These are phyloP conservation scores for Cuculus canorus DNA, from an alignment of 2,797 vertebrate genomes.

Conservation along the genomic window DNA sequence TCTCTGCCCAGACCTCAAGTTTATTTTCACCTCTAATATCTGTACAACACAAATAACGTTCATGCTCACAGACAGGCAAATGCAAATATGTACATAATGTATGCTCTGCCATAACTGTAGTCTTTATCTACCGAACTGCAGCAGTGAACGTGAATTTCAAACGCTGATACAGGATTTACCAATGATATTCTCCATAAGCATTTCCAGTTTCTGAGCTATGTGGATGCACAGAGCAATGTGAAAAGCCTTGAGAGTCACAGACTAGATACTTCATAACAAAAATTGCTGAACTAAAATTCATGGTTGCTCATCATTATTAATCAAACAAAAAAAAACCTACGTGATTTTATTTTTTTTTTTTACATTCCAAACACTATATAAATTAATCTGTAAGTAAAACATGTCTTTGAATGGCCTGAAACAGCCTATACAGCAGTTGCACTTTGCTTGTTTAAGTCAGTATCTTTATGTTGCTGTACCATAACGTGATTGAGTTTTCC, in stretches of 20 bases:
- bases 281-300: neutral
- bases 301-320: neutral
- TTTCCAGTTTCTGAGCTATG: neutral
- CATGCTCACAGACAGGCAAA: neutral
- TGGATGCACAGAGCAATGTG: neutral
- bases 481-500: rapidly evolving
- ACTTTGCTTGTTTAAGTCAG: rapidly evolving
- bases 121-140: neutral
- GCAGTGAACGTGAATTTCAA: neutral
- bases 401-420: neutral
- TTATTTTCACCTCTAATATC: neutral
- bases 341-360: neutral
- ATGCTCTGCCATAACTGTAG: neutral
- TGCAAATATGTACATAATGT: rapidly evolving
- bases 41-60: neutral
- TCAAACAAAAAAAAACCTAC: neutral
- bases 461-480: neutral
- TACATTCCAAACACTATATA: rapidly evolving
- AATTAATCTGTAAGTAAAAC: neutral
- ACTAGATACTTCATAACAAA: neutral
- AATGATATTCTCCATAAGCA: neutral
- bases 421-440: neutral
- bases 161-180: neutral
- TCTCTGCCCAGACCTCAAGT: neutral
- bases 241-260: neutral